Evolutionary conservation across 2,888 invertebrate genomes (phyloP).

Genomic region (Lutraria lutraria): DNA sequence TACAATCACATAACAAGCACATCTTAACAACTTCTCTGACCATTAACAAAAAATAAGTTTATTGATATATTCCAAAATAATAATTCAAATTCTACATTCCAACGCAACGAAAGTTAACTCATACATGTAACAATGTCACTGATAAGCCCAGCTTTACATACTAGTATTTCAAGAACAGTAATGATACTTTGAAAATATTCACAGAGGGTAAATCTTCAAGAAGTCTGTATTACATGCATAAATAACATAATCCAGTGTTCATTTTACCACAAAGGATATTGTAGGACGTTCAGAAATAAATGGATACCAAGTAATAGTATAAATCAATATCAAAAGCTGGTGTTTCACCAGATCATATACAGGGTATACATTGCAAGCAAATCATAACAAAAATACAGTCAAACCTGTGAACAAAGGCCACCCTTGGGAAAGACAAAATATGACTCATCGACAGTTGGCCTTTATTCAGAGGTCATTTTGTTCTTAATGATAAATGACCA

Average conservation of each 20-base stretch:
- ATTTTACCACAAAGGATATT: background rate
- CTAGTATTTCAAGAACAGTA: background rate
- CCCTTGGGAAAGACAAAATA: too few relatives aligned
- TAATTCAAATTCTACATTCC: slow-evolving; percentile 18
- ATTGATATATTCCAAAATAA: slow-evolving; percentile 16
- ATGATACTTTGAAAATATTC: background rate
- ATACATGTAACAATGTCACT: background rate
- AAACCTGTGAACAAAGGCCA: too few relatives aligned
- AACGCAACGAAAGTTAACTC: background rate
- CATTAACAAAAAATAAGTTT: slow-evolving; percentile 26
- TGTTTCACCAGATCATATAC: background rate
- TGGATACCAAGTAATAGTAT: background rate
- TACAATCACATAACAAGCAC: slow-evolving; percentile 54
- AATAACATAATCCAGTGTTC: background rate
- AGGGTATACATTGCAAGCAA: background rate
- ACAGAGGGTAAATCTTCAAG: background rate
- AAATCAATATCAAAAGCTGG: background rate
- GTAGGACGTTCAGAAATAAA: background rate
- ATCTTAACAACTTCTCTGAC: slow-evolving; percentile 28
- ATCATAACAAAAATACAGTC: background rate
- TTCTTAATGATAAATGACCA: too few relatives aligned
- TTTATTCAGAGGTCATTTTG: too few relatives aligned
- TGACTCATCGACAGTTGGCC: too few relatives aligned
- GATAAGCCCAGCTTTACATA: slow-evolving; percentile 17
- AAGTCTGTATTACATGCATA: background rate